Conservation (phyloP, 2,797 vertebrate species). For the Limosa lapponica region DNA sequence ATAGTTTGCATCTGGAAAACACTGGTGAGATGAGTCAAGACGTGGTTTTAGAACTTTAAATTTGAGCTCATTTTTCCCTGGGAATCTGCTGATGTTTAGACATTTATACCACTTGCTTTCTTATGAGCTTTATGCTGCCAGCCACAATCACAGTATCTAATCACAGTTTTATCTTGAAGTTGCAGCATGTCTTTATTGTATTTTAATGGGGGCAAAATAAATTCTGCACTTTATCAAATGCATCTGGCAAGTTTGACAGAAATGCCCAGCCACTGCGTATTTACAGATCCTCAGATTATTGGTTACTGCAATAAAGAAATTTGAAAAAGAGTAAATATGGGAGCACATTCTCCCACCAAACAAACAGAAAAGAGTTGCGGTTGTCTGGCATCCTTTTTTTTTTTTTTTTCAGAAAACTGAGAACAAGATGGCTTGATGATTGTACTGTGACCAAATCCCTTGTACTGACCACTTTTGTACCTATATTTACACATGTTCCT, state of each 20-base stretch:
- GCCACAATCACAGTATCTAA: not conserved
- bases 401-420: not conserved
- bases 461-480: not conserved
- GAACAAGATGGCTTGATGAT: not conserved
- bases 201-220: not conserved
- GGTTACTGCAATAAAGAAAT: not conserved
- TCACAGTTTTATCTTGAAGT: constrained; percentile 22
- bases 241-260: not conserved
- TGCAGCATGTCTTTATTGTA: not conserved
- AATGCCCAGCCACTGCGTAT: not conserved
- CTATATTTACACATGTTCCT: constrained; percentile 45
- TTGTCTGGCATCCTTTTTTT: not conserved
- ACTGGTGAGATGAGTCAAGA: constrained; percentile 30
- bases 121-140: not conserved
- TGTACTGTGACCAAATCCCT: not conserved
- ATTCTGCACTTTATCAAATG: not conserved
- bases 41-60: constrained; percentile 37
- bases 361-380: not conserved
- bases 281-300: not conserved
- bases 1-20: constrained; percentile 39
- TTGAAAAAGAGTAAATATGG: not conserved
- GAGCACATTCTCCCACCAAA: not conserved
- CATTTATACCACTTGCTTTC: constrained; percentile 45
- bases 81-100: constrained; percentile 56
- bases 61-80: not conserved